Base-by-base conservation (phyloP, 2,888 invertebrate species). In the Papilio protenor region DNA sequence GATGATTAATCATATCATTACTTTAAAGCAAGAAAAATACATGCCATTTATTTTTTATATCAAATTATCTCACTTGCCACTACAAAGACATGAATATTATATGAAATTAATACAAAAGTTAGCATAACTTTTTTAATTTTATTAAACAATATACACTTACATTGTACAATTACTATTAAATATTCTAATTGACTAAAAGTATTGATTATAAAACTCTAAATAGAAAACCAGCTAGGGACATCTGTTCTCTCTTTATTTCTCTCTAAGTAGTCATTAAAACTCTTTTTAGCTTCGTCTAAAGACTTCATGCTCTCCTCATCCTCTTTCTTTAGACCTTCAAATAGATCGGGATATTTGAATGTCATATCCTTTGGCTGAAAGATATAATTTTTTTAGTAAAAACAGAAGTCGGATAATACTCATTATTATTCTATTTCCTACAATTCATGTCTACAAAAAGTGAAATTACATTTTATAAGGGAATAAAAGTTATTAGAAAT, bases 291-390 rank as follows among this genome's bases (percentile, higher is more conserved):
- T 83, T 96, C 95, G 45, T 96, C 95, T 74, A 96, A 82, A 4
- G 96, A 89, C 83, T 96, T 96, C 73, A 95, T 87, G 52, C 94
- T 90, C n/a, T 96, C 96, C 76, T 96, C 95, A 55, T 95, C 90
- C n/a, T 96, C 93, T 75, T 95, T 92, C 61, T 94, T 92, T 59
- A 89, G 85, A 59, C 94, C 92, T 47, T 95, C 93, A 88, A 96
- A 97, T 64, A 98, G 80, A 66, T 98, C 95, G 0, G 98, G 98
- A 88, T 96, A 98, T 80, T 95, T 95, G 92, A 98, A 98, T 75
- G 93, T 95, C 84, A 96, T 92, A 16, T 95, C 95, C 87, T 96
- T 96, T 0, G 96, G 96, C 98, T 98, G 91, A 10, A 95, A 95
- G 81, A 77, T 80, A 79, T 75, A 77, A 77, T 61, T 47, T n/a